phyloP scores from a whole-genome alignment of 2,888 invertebrate genomes.

The Drosophila parthenogenetica region DNA sequence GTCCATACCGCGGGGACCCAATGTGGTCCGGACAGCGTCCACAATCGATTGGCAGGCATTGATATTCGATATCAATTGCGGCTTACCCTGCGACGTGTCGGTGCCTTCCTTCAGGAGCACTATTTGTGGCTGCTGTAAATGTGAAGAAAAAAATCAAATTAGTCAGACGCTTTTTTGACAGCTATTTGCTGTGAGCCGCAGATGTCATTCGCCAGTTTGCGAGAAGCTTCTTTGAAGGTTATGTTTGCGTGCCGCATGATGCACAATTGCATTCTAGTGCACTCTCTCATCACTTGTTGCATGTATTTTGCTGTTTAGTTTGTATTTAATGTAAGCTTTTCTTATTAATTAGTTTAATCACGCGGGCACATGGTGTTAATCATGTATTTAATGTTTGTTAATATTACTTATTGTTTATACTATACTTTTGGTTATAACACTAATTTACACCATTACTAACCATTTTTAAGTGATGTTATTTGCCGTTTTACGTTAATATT shows the following conservation, averaged over 20 bases:
- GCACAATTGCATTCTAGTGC: conserved; percentile 35
- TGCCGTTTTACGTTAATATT: conserved; percentile 45
- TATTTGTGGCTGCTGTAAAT: conserved; percentile 96
- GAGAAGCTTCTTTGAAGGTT: conserved; percentile 77
- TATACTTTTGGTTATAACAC: not conserved
- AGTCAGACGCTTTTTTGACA: conserved; percentile 49
- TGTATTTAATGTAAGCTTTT: not conserved
- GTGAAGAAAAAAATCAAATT: conserved; percentile 15
- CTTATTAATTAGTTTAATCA: conserved; percentile 29
- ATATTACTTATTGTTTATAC: not conserved
- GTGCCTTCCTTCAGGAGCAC: conserved; percentile 99
- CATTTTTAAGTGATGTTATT: conserved; percentile 74
- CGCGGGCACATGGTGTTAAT: conserved; percentile 47
- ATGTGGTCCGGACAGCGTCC: conserved; percentile 97
- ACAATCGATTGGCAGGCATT: conserved; percentile 98
- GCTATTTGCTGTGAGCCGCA: conserved; percentile 9
- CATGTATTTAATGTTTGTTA: not conserved
- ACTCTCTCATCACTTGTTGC: conserved; percentile 3
- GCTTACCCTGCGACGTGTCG: conserved; percentile 97
- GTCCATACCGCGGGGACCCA: conserved; percentile 99
- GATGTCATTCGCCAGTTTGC: conserved; percentile 46
- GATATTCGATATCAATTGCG: conserved; percentile 98
- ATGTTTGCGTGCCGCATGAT: conserved; percentile 67
- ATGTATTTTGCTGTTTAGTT: not conserved
- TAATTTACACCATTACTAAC: conserved; percentile 73